Percentiles rank a stretch among this genome's conserved stretches.
Conservation (phyloP, 1,140 invertebrate species). For the Ostrea denselamellosa region DNA sequence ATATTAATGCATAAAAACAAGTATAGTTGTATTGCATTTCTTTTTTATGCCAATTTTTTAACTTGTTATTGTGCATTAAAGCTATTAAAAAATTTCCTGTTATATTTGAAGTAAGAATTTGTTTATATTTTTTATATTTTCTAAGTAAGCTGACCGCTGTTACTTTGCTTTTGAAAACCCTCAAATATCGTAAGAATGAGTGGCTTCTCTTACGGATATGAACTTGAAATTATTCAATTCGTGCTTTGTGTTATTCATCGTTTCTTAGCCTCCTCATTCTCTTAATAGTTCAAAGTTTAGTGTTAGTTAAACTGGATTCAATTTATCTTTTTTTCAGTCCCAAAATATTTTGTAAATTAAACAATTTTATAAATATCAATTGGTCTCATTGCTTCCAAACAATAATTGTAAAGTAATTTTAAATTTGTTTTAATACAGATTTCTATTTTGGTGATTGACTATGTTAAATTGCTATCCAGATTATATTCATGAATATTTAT, state of each 20-base stretch:
- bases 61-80: slow-evolving; percentile 10
- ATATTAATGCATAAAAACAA: slow-evolving; percentile 7
- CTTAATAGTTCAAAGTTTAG: slow-evolving; percentile 31
- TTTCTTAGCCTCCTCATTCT: not conserved
- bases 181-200: slow-evolving; percentile 8
- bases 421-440: not conserved
- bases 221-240: not conserved
- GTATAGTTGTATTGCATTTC: not conserved
- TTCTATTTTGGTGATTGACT: slow-evolving; percentile 24
- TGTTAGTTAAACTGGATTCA: slow-evolving; percentile 11
- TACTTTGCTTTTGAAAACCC: slow-evolving; percentile 29
- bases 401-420: not conserved
- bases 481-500: slow-evolving; percentile 22
- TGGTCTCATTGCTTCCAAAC: not conserved
- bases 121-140: not conserved
- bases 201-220: not conserved
- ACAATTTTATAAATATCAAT: not conserved
- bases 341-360: not conserved
- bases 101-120: not conserved
- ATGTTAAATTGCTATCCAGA: slow-evolving; percentile 18
- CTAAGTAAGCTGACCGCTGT: not conserved
- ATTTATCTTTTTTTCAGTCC: slow-evolving; percentile 18
- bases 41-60: not conserved
- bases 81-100: slow-evolving; percentile 25
- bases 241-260: not conserved